Conservation (phyloP, 2,113 vertebrate genomes). For the Telmatochromis sp. region DNA sequence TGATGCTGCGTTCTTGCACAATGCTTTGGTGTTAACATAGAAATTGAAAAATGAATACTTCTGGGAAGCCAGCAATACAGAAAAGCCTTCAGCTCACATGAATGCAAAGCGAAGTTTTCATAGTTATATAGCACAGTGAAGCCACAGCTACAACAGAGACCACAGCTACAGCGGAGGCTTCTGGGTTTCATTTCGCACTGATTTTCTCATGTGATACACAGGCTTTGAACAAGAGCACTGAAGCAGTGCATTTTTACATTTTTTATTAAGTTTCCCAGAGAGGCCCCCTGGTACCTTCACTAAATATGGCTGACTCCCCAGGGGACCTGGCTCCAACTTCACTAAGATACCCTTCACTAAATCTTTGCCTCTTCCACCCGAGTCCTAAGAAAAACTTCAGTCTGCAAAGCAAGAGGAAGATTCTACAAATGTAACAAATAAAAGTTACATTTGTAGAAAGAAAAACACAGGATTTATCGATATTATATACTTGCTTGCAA, state of each 20-base stretch:
- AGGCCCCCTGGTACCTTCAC: slow-evolving; percentile 32
- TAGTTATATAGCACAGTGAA: slow-evolving; percentile 1
- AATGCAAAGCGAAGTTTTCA: background rate
- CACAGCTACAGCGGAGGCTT: background rate
- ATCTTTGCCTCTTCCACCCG: background rate
- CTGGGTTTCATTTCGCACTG: background rate
- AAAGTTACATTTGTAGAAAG: background rate
- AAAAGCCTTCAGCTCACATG: background rate
- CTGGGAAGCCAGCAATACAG: slow-evolving; percentile 6
- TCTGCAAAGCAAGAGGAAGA: background rate
- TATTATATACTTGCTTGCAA: background rate
- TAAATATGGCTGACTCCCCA: slow-evolving; percentile 57
- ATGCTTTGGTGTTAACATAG: slow-evolving; percentile 40
- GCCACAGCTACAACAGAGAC: background rate
- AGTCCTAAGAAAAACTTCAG: background rate
- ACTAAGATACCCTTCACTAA: background rate
- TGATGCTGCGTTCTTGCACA: slow-evolving; percentile 43
- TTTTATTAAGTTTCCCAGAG: slow-evolving; percentile 51
- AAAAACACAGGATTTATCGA: background rate
- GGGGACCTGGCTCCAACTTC: slow-evolving; percentile 18
- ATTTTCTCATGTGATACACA: slow-evolving; percentile 38
- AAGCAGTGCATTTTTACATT: slow-evolving; percentile 30
- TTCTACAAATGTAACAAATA: background rate
- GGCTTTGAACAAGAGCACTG: slow-evolving; percentile 18
- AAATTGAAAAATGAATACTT: slow-evolving; percentile 58